Conservation (phyloP, 1,140 invertebrate genomes). For the Halesus radiatus region DNA sequence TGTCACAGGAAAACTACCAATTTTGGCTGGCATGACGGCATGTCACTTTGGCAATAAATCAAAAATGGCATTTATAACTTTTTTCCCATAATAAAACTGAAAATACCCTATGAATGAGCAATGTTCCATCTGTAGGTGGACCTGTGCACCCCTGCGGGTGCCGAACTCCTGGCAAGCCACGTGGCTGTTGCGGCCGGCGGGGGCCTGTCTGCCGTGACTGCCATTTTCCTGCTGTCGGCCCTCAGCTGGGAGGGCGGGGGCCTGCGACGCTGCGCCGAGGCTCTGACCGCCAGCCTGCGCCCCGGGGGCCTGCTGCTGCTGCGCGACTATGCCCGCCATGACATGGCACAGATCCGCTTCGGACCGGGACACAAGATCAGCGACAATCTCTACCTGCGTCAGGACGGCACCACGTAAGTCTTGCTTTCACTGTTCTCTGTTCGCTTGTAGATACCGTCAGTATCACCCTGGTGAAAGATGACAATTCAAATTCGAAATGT, state of each 20-base stretch:
- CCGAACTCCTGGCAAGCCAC: conserved; percentile 74
- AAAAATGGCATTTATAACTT: no score
- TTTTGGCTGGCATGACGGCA: no score
- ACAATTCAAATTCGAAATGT: no score
- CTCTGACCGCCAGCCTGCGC: conserved; percentile 72
- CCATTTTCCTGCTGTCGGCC: conserved; percentile 97
- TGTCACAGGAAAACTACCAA: no score
- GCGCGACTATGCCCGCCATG: conserved; percentile 97
- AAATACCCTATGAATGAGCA: no score
- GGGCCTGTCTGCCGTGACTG: conserved; percentile 65
- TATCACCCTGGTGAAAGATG: no score
- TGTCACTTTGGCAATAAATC: no score
- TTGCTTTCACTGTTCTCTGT: no score
- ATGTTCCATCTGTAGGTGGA: neutral
- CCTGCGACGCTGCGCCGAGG: neutral
- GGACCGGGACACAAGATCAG: conserved; percentile 92
- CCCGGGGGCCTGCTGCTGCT: conserved; percentile 90
- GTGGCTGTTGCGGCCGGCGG: conserved; percentile 76
- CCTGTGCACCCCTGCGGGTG: neutral
- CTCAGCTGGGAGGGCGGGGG: neutral
- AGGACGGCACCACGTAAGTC: conserved; percentile 93
- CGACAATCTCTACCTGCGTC: conserved; percentile 96
- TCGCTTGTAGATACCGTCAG: no score
- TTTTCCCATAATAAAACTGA: no score
- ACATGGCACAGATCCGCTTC: conserved; percentile 97